Percentiles rank a stretch among this genome's conserved stretches.
phyloP scores from a whole-genome alignment of 92 coral and sea anemone species.

The Muricea muricata region DNA sequence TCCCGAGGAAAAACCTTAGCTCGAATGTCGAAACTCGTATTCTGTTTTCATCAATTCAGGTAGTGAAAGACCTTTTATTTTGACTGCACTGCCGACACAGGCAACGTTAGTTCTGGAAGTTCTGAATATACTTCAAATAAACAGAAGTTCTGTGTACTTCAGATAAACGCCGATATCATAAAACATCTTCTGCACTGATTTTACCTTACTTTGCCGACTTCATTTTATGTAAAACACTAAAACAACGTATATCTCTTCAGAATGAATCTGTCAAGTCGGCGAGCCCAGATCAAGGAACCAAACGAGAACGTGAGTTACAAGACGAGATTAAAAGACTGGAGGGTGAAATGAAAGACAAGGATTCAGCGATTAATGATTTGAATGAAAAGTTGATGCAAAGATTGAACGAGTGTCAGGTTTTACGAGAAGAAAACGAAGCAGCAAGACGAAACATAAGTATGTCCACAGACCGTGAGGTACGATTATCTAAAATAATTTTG shows the following conservation, averaged over 20 bases:
- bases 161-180: neutral
- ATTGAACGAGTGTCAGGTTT: constrained; percentile 82
- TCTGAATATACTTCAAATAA: too few species aligned
- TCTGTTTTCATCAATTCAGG: too few species aligned
- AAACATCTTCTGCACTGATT: neutral
- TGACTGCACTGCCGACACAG: too few species aligned
- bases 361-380: constrained; percentile 70
- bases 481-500: too few species aligned
- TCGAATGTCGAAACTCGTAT: too few species aligned
- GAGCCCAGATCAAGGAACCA: neutral
- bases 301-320: neutral
- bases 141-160: too few species aligned
- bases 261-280: neutral
- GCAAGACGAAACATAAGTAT: neutral
- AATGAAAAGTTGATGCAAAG: constrained; percentile 76
- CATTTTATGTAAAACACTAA: neutral
- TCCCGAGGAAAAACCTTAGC: too few species aligned
- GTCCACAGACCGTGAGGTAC: constrained; percentile 3
- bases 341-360: constrained; percentile 69
- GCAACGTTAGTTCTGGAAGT: too few species aligned
- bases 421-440: constrained; percentile 79
- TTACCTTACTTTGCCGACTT: neutral
- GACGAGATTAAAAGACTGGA: constrained; percentile 69
- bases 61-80: too few species aligned
- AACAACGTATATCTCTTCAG: neutral